Percentiles rank a stretch among this genome's conserved stretches.
These are phyloP conservation scores for Eutrigla gurnardus DNA, from an alignment of 2,797 vertebrate species.

Conservation along the genomic window DNA sequence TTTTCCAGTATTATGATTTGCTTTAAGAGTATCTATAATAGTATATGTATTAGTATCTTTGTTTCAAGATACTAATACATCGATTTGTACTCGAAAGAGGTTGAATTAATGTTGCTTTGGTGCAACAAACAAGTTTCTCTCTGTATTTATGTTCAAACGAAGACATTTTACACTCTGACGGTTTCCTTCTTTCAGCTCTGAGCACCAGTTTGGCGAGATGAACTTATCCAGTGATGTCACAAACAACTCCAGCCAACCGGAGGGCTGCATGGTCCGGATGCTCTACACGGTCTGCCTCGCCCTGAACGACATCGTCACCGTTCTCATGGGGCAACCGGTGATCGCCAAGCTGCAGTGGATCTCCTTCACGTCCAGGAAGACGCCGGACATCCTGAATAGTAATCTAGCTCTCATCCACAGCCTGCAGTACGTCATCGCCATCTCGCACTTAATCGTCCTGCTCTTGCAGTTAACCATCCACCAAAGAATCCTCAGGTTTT, in stretches of 20 bases:
- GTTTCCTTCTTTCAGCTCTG: conserved; percentile 9
- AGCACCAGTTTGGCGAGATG: conserved; percentile 7
- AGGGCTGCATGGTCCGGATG: no score
- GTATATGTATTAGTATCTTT: no score
- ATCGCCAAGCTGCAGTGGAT: conserved; percentile 38
- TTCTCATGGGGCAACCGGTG: conserved; percentile 47
- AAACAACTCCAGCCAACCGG: no score
- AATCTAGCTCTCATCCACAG: conserved; percentile 56
- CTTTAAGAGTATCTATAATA: no score
- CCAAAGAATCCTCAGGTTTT: fast-evolving
- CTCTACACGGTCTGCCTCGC: not conserved
- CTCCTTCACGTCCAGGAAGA: conserved; percentile 33
- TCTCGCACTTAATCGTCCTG: not conserved
- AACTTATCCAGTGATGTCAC: fast-evolving
- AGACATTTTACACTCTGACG: no score
- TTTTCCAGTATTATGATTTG: not conserved
- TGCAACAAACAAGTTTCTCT: not conserved
- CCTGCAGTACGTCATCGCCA: conserved; percentile 24
- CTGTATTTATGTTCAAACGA: not conserved
- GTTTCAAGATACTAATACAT: not conserved
- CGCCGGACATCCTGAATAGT: conserved; percentile 39
- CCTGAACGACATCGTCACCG: not conserved
- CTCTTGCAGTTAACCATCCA: fast-evolving
- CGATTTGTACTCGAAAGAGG: not conserved
- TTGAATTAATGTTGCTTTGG: not conserved